Evolutionary conservation across 2,888 invertebrate species (phyloP).

Genomic region (Nemoura dubitans): DNA sequence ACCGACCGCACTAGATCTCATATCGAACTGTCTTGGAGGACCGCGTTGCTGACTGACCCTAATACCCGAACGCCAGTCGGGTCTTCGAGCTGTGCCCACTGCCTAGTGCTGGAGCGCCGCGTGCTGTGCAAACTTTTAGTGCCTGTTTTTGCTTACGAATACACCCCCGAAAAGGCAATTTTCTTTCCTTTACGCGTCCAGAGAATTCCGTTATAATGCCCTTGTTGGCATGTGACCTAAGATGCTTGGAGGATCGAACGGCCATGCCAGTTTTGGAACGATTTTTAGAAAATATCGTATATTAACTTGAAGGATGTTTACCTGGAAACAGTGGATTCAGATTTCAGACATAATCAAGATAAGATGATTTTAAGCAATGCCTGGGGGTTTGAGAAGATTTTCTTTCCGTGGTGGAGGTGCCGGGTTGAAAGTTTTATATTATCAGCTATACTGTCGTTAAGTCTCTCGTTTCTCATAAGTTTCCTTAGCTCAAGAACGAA

Average conservation of each 20-base stretch:
- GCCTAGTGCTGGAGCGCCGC: not conserved
- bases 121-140: not conserved
- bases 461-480: too few species aligned
- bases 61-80: not conserved
- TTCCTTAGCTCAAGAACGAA: too few species aligned
- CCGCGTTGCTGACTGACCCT: not conserved
- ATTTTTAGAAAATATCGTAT: not conserved
- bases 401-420: too few species aligned
- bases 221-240: not conserved
- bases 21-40: not conserved
- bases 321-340: not conserved
- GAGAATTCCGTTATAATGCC: not conserved
- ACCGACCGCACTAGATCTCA: not conserved
- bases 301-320: not conserved
- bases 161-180: not conserved
- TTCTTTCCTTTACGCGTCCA: not conserved
- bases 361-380: too few species aligned
- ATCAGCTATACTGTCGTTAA: too few species aligned
- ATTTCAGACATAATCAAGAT: too few species aligned
- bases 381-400: too few species aligned
- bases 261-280: not conserved
- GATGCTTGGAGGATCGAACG: not conserved
- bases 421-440: too few species aligned
- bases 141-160: slow-evolving; percentile 1
- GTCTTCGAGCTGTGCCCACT: not conserved